Evolutionary conservation across 2,888 invertebrate species (phyloP).

Genomic region (Neoscelio sp.): DNA sequence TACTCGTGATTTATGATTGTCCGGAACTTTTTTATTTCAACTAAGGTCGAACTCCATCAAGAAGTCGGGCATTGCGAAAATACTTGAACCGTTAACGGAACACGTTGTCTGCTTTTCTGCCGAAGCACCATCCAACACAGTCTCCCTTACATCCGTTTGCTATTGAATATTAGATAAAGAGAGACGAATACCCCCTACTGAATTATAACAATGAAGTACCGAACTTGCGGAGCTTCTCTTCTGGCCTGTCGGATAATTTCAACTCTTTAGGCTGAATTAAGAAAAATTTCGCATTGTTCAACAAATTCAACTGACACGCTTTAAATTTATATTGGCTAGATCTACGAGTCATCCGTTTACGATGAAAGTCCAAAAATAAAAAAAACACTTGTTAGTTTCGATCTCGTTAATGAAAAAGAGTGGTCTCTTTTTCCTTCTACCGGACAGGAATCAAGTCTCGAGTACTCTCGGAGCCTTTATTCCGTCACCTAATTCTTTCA

Average conservation of each 20-base stretch:
- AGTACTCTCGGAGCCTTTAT: no score
- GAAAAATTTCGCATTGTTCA: conserved; percentile 8
- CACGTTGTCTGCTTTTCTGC: background rate
- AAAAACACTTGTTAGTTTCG: no score
- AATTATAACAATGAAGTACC: conserved; percentile 43
- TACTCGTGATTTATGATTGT: conserved; percentile 33
- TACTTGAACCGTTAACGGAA: background rate
- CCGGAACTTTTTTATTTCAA: conserved; percentile 2
- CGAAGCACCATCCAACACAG: background rate
- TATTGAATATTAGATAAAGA: conserved; percentile 52
- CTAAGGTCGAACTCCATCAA: no score
- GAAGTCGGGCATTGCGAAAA: background rate
- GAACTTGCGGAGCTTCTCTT: conserved; percentile 10
- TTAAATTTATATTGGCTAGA: no score
- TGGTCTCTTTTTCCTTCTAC: no score
- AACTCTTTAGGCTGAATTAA: no score
- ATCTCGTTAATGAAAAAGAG: no score
- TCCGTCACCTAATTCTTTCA: no score
- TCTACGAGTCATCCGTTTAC: no score
- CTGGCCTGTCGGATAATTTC: conserved; percentile 20
- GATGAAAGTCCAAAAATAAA: no score
- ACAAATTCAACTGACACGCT: background rate
- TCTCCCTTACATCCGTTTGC: conserved; percentile 28
- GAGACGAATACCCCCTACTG: conserved; percentile 22
- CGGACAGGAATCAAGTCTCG: no score